These are phyloP conservation scores for Pelobates cultripes DNA, from an alignment of 2,797 vertebrate species.

Conservation along the genomic window DNA sequence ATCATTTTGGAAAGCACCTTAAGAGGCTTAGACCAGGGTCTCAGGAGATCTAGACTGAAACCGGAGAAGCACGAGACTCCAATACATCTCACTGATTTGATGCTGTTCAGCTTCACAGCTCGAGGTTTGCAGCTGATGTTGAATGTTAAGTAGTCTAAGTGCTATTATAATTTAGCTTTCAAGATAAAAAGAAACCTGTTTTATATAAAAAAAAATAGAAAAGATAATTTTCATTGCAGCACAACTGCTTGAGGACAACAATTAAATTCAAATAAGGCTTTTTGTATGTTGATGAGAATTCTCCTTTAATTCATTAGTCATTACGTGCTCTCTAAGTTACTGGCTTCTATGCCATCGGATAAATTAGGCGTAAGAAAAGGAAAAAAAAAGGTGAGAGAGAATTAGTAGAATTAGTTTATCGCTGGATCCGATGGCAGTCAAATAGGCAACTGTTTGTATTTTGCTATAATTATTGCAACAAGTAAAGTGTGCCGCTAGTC, in stretches of 20 bases:
- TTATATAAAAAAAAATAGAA: constrained; percentile 13
- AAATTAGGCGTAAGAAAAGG: constrained; percentile 23
- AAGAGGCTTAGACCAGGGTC: no score
- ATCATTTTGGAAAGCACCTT: no score
- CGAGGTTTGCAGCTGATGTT: not conserved
- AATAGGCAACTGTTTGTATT: not conserved
- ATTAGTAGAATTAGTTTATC: not conserved
- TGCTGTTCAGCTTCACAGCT: not conserved
- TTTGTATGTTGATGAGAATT: constrained; percentile 55
- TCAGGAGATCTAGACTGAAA: not conserved
- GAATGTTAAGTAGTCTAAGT: not conserved
- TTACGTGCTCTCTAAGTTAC: constrained; percentile 33
- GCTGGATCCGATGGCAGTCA: constrained; percentile 4
- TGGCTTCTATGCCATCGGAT: constrained; percentile 34
- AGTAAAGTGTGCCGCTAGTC: not conserved
- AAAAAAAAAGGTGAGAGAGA: not conserved
- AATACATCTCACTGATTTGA: not conserved
- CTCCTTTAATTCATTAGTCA: constrained; percentile 53
- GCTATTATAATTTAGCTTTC: constrained; percentile 6
- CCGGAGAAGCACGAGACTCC: not conserved
- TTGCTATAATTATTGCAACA: not conserved
- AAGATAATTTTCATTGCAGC: constrained; percentile 31
- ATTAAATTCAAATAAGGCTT: constrained; percentile 52
- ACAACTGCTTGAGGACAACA: constrained; percentile 51
- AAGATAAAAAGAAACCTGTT: constrained; percentile 14